Evolutionary conservation across 2,888 invertebrate species (phyloP), one percentile per base, ranked within the genome.

Genomic region (Epistrophe eligans): DNA sequence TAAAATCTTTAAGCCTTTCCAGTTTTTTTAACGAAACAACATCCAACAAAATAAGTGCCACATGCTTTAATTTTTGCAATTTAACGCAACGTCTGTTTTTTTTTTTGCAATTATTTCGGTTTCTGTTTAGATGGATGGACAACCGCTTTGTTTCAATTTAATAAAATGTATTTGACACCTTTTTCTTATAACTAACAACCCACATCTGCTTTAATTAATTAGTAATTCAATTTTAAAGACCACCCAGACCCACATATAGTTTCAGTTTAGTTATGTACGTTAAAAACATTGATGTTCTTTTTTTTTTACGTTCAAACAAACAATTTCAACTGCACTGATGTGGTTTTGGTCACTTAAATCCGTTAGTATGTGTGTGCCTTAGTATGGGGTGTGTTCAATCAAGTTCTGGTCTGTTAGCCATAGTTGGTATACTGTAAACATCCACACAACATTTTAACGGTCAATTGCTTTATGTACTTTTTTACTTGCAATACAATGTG

Each of bases 331-430:
- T 48, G 45, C 24, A 7, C 35, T 67, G 15, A 50, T 50, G 66
- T 50, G 66, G 66, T 50, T 50, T 50, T 35, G 48, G 19, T 19
- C 48, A 48, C 17, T 67, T 19, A 48, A 67, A 67, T 62, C 62
- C 15, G 11, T 15, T 4, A 50, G 19, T 28, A 17, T 67, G 50
- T 28, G 32, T 67, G 50, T 50, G 10, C 35, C 50, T 50, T 50
- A 50, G 19, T 50, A 35, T 67, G 50, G 66, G 66, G 66, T 67
- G 66, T 50, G 50, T 67, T 50, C 35, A 67, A 67, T 50, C 8
- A 67, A 38, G 66, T 67, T 50, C 48, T 66, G 66, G 48, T 48
- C 43, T 43, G 64, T 32, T 32, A 35, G 32, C n/a, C 17, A 48
- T 24, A 24, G 24, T 24, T 24, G 24, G 9, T 9, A 48, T 11